These are phyloP conservation scores for Chelidonichthys spinosus DNA, from an alignment of 2,797 vertebrate genomes.

Conservation along the genomic window DNA sequence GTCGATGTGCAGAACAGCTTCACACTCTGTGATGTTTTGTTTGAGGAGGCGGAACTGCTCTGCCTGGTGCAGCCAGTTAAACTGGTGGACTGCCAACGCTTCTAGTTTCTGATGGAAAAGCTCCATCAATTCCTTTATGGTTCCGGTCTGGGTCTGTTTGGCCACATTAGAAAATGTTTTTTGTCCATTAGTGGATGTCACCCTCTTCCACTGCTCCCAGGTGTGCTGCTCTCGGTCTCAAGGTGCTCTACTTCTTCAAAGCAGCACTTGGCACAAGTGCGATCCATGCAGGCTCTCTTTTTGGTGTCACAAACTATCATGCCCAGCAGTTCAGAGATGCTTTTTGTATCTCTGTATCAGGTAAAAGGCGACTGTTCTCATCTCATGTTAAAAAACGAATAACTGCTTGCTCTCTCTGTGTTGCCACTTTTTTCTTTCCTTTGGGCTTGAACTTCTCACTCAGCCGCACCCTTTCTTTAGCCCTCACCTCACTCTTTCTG, in stretches of 20 bases:
- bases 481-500: conserved; percentile 2
- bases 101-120: conserved; percentile 12
- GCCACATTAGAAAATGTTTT: conserved; percentile 31
- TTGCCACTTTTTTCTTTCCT: not conserved
- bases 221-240: conserved; percentile 1
- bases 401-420: too few relatives aligned
- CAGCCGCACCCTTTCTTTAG: conserved; percentile 12
- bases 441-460: conserved; percentile 30
- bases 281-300: too few relatives aligned
- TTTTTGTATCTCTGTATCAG: not conserved
- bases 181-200: conserved; percentile 14
- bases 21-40: not conserved
- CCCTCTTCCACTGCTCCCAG: conserved; percentile 31
- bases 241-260: conserved; percentile 27
- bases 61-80: conserved; percentile 21
- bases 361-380: too few relatives aligned
- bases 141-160: conserved; percentile 1
- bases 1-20: conserved; percentile 23
- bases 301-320: not conserved
- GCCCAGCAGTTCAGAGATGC: conserved; percentile 25
- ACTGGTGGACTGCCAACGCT: conserved; percentile 22
- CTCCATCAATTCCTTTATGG: not conserved
- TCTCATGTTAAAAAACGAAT: too few relatives aligned
- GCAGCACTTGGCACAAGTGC: conserved; percentile 13
- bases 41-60: not conserved